These are phyloP conservation scores for Romanogobio albipinnatus DNA, from an alignment of 2,113 vertebrate genomes.

Conservation along the genomic window DNA sequence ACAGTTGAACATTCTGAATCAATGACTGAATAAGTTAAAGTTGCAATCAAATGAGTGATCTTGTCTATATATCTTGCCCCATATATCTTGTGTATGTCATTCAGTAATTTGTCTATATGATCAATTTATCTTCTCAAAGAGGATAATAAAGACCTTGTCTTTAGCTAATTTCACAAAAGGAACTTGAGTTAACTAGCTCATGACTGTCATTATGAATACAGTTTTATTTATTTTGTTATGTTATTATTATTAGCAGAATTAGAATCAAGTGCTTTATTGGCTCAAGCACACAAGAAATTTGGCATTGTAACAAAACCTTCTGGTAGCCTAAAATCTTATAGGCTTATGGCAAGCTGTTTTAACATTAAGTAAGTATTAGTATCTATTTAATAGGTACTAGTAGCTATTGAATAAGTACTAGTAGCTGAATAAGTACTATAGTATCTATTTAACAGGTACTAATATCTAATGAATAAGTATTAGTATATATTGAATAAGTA, in stretches of 20 bases:
- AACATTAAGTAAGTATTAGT: too few species aligned
- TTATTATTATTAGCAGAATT: too few species aligned
- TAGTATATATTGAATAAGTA: too few species aligned
- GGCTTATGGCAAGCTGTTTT: too few species aligned
- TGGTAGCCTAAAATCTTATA: background rate
- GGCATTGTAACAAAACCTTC: background rate
- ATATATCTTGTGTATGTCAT: background rate
- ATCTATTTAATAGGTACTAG: too few species aligned
- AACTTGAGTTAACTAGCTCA: background rate
- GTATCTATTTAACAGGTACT: too few species aligned
- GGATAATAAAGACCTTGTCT: background rate
- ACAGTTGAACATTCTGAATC: too few species aligned
- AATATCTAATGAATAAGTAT: too few species aligned
- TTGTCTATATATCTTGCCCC: background rate
- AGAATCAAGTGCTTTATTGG: background rate
- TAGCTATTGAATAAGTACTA: too few species aligned
- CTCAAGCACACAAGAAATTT: background rate
- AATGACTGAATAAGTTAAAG: background rate
- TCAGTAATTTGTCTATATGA: background rate
- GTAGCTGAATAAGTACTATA: too few species aligned
- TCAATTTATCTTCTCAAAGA: background rate
- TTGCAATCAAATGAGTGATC: background rate
- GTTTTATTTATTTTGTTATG: background rate
- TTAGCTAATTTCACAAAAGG: background rate
- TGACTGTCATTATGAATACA: background rate